phyloP scores from a whole-genome alignment of 2,888 invertebrate species.

The Liopterus haemorrhoidalis region DNA sequence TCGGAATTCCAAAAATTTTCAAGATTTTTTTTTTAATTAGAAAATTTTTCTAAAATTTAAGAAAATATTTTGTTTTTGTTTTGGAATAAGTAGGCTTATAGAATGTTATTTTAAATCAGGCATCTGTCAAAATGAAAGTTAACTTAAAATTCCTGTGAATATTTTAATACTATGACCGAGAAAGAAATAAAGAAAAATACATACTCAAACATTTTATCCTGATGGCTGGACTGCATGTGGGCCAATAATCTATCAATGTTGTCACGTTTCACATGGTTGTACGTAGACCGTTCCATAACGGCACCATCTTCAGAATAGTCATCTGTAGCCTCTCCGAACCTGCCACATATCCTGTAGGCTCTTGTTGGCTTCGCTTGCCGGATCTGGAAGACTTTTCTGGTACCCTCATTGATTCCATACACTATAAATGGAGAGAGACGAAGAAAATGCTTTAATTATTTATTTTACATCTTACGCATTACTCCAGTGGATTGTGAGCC shows the following conservation, averaged over 20 bases:
- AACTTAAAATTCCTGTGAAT: not conserved
- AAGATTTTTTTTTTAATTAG: no score
- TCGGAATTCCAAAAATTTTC: no score
- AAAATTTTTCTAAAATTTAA: no score
- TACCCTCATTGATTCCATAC: conserved; percentile 66
- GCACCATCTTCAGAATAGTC: conserved; percentile 66
- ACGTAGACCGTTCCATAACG: conserved; percentile 64
- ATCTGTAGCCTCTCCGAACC: conserved; percentile 70
- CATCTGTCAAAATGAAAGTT: conserved; percentile 2
- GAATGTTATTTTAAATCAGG: no score
- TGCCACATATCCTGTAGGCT: conserved; percentile 68
- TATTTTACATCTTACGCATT: conserved; percentile 48
- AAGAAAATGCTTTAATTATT: not conserved
- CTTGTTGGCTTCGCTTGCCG: conserved; percentile 58
- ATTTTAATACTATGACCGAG: no score
- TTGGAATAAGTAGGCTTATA: no score
- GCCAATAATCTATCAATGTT: conserved; percentile 70
- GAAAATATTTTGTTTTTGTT: no score
- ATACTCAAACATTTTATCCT: conserved; percentile 79
- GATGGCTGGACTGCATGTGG: conserved; percentile 79
- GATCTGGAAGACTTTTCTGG: conserved; percentile 51
- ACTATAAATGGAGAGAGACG: conserved; percentile 51
- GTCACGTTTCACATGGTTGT: conserved; percentile 60
- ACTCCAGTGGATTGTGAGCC: conserved; percentile 68
- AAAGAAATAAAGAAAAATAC: conserved; percentile 38